phyloP scores from a whole-genome alignment of 2,113 vertebrate species.

The Morone saxatilis region DNA sequence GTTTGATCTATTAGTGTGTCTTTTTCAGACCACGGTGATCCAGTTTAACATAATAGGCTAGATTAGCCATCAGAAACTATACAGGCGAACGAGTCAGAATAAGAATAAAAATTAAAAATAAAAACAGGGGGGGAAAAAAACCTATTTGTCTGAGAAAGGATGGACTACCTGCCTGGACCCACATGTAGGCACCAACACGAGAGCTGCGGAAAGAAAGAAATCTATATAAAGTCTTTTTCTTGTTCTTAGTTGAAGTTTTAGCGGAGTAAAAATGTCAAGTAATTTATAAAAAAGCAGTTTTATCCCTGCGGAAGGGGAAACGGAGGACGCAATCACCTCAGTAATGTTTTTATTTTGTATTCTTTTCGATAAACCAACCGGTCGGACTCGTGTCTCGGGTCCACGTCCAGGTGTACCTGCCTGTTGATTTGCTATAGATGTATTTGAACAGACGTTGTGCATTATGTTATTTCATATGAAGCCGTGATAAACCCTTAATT shows the following conservation, averaged over 20 bases:
- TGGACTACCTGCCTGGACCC: constrained; percentile 33
- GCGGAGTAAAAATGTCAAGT: constrained; percentile 63
- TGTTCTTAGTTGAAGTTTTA: constrained; percentile 67
- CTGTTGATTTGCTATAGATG: constrained; percentile 73
- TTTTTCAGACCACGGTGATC: constrained; percentile 63
- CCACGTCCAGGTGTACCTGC: constrained; percentile 59
- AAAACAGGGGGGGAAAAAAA: background rate
- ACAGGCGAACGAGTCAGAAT: constrained; percentile 20
- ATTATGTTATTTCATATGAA: constrained; percentile 83
- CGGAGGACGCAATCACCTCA: constrained; percentile 41
- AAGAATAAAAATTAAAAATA: background rate
- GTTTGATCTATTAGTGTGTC: constrained; percentile 51
- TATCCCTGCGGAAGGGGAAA: constrained; percentile 30
- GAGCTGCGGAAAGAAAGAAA: constrained; percentile 41
- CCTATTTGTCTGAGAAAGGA: constrained; percentile 23
- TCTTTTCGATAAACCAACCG: constrained; percentile 25
- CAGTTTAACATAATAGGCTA: constrained; percentile 63
- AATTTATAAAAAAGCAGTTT: constrained; percentile 58
- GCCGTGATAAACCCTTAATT: constrained; percentile 81
- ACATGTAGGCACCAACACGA: constrained; percentile 20
- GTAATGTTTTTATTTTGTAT: constrained; percentile 26
- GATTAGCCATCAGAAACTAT: constrained; percentile 67
- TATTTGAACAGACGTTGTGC: constrained; percentile 83
- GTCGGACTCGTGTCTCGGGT: constrained; percentile 27
- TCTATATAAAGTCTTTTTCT: constrained; percentile 62